Base-by-base conservation (phyloP, 1,140 invertebrate genomes). In the Leptinotarsa lineolata region DNA sequence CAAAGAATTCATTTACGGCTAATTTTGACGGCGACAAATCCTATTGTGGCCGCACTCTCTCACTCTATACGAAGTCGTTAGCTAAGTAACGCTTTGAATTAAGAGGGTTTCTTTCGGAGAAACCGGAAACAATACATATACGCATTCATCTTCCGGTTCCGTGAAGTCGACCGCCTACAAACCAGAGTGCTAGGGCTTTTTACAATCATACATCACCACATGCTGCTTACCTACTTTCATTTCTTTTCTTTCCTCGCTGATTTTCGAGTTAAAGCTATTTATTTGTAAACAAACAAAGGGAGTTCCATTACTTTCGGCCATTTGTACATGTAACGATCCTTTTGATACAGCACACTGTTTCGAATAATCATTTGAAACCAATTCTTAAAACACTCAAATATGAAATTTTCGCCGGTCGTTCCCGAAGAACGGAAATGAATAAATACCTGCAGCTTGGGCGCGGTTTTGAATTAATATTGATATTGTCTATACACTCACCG, bases 71-170 rank as follows among this genome's bases (percentile, higher is more conserved):
- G 73, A 73, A 79, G 78, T 81, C 78, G 82, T 83, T 83, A 83
- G 81, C 81, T 82, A 83, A 83, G 81, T 83, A 83, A 82, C 81
- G 77, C 75, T 77, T 77, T 72, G 78, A 83, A 83, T 83, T 83
- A 83, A 81, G 81, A 81, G 81, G 81, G 81, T 81, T 83, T 83
- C 82, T 84, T 83, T 84, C 74, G 72, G 48, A 68, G 72, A 77
- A 76, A 80, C 83, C 80, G 83, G 83, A 84, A 84, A 83, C 83
- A 84, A 84, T 81, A 81, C 83, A 82, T 81, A 82, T 82, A 81
- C 83, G 83, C 81, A 84, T 84, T 81, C 79, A 82, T 83, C 83
- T 84, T 84, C 81, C 79, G 80, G 81, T 68, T 69, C 60, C 39
- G 63, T 12, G 30, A 68, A 54, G 71, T 64, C 72, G 45, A 61